Evolutionary conservation across 1,140 invertebrate species (phyloP).

Genomic region (Drosophila mauritiana): DNA sequence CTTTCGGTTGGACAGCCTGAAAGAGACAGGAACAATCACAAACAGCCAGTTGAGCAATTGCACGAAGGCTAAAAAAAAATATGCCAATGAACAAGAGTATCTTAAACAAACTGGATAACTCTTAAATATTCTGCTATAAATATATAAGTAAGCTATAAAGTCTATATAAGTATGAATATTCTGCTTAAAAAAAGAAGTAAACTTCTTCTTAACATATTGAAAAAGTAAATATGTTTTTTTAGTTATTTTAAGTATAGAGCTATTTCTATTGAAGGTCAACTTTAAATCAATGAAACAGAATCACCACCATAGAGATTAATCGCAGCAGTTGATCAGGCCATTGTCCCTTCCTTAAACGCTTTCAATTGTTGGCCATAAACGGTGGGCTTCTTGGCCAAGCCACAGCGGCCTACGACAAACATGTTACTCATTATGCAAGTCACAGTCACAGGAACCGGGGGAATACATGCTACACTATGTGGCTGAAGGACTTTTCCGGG

Average conservation of each 20-base stretch:
- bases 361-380: slow-evolving; percentile 35
- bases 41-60: not conserved
- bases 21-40: not conserved
- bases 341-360: slow-evolving; percentile 20
- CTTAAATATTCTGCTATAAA: too few relatives aligned
- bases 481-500: not conserved
- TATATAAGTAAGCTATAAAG: too few relatives aligned
- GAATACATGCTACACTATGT: not conserved
- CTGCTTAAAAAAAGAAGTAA: too few relatives aligned
- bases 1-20: slow-evolving; percentile 13
- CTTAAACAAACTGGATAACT: too few relatives aligned
- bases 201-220: too few relatives aligned
- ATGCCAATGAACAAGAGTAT: not conserved
- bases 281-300: too few relatives aligned
- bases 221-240: too few relatives aligned
- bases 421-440: slow-evolving; percentile 78
- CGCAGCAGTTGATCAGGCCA: too few relatives aligned
- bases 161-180: too few relatives aligned
- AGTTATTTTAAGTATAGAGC: too few relatives aligned
- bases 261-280: too few relatives aligned
- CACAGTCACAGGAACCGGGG: slow-evolving; percentile 45
- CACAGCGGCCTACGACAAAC: slow-evolving; percentile 50
- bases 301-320: not conserved
- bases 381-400: slow-evolving; percentile 10
- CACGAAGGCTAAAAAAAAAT: not conserved